Conservation (phyloP, 2,113 vertebrate species). For the Zosterops borbonicus region DNA sequence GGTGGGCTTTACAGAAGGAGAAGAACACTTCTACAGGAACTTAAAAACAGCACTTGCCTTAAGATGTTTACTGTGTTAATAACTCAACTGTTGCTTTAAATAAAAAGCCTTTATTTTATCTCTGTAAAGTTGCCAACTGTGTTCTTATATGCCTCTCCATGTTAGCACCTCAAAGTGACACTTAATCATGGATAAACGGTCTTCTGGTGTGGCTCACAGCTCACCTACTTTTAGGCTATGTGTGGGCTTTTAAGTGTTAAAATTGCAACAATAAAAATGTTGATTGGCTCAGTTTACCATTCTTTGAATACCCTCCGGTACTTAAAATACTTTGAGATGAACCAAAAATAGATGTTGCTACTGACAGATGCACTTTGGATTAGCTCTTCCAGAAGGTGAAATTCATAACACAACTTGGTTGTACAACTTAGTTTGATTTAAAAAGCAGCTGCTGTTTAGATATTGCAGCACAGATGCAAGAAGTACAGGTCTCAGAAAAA, state of each 20-base stretch:
- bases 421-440: neutral
- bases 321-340: slow-evolving; percentile 18
- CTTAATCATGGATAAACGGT: neutral
- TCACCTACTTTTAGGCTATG: neutral
- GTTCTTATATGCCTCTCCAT: neutral
- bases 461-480: neutral
- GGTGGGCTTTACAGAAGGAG: neutral
- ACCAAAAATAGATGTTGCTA: neutral
- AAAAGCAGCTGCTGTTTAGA: neutral
- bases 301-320: slow-evolving; percentile 18
- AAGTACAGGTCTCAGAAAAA: neutral
- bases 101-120: neutral
- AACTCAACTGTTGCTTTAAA: neutral
- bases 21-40: neutral
- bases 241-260: neutral
- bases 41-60: neutral
- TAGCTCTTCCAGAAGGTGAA: neutral
- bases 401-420: neutral
- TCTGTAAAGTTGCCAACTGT: neutral
- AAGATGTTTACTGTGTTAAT: neutral
- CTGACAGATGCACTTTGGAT: neutral
- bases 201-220: slow-evolving; percentile 2
- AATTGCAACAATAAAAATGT: neutral
- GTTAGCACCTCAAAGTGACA: neutral
- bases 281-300: slow-evolving; percentile 15